A percentile compares a stretch with the other conserved stretches of the same genome.
phyloP scores from a whole-genome alignment of 2,113 vertebrate genomes.

The Marmota flaviventris region DNA sequence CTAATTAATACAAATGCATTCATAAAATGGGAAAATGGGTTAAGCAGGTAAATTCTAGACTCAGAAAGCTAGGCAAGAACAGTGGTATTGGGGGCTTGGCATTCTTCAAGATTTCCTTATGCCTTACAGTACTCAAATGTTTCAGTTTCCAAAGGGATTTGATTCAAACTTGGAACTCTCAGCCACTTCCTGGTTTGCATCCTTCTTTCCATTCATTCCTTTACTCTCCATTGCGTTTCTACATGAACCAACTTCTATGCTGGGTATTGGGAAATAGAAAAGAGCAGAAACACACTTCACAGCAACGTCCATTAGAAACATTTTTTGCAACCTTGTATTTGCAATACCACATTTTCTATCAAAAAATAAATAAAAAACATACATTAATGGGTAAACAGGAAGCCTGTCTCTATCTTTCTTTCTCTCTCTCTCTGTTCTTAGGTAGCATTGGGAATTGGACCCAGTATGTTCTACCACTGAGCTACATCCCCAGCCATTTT shows the following conservation, averaged over 20 bases:
- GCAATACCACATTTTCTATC: not conserved
- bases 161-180: constrained; percentile 11
- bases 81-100: not conserved
- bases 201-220: not conserved
- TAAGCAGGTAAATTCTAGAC: not conserved
- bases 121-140: not conserved
- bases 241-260: not conserved
- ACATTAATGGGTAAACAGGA: not conserved
- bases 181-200: not conserved
- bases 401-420: no score
- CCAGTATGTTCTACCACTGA: no score
- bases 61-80: not conserved
- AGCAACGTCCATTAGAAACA: not conserved
- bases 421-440: no score
- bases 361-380: not conserved
- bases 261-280: not conserved
- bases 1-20: not conserved
- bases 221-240: not conserved
- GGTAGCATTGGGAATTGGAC: no score
- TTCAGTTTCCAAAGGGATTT: not conserved
- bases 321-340: not conserved
- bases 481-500: no score
- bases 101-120: not conserved
- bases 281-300: not conserved
- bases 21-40: not conserved